These are phyloP conservation scores for Corythornis cristatus DNA, from an alignment of 2,113 vertebrate genomes.

Conservation along the genomic window DNA sequence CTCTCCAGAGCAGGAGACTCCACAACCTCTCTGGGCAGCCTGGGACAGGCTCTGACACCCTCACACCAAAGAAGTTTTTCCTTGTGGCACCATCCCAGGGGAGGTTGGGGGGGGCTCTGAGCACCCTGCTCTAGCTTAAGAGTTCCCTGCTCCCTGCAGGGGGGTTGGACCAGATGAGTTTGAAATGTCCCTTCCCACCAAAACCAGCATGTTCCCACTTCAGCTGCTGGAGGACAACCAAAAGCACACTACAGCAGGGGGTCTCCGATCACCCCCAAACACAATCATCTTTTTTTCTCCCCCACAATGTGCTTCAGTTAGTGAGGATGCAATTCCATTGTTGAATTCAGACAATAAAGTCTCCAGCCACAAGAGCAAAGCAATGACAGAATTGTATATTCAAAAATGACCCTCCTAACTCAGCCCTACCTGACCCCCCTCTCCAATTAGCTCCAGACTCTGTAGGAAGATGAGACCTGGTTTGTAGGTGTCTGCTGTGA, in stretches of 20 bases:
- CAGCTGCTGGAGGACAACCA: rapidly evolving
- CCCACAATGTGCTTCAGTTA: not conserved
- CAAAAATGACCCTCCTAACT: not conserved
- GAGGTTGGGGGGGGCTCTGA: not conserved
- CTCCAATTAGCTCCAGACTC: not conserved
- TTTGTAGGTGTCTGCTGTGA: not conserved
- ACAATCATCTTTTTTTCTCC: not conserved
- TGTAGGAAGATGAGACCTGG: not conserved
- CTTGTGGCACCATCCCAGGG: not conserved
- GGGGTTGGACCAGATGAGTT: not conserved
- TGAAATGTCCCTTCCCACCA: not conserved
- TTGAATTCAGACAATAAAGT: not conserved
- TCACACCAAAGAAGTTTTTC: not conserved
- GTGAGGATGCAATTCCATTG: not conserved
- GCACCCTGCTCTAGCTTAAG: not conserved
- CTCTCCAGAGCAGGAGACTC: no score
- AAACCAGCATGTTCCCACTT: not conserved
- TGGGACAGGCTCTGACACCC: no score
- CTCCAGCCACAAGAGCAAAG: not conserved
- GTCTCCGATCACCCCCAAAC: not conserved
- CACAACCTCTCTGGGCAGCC: no score
- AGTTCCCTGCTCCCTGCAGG: not conserved
- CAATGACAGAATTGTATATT: not conserved
- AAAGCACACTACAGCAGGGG: not conserved
- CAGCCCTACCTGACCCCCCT: not conserved